Conservation (phyloP, 2,797 vertebrate genomes). For the Prunella strophiata region DNA sequence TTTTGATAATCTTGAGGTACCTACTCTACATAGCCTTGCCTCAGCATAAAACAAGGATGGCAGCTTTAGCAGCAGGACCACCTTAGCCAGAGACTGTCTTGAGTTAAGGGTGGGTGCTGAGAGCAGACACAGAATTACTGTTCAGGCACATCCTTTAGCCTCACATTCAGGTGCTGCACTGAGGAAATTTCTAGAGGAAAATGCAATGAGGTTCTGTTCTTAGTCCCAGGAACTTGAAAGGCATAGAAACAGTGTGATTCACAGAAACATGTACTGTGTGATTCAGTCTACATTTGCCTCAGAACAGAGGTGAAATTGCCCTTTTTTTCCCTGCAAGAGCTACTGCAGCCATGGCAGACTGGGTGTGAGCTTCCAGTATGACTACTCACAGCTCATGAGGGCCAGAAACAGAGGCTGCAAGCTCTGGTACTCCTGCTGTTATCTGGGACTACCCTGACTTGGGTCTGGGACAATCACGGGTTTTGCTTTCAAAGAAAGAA, state of each 20-base stretch:
- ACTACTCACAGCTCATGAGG: background rate
- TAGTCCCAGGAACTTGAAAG: background rate
- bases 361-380: background rate
- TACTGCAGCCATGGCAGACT: background rate
- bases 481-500: background rate
- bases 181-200: background rate
- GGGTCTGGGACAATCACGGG: background rate
- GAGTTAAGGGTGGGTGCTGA: background rate
- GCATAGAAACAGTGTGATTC: background rate
- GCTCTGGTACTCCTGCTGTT: background rate
- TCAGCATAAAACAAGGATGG: background rate
- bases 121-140: background rate
- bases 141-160: background rate
- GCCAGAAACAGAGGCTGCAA: background rate
- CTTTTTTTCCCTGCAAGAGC: background rate
- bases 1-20: background rate
- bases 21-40: background rate
- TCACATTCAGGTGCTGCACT: background rate
- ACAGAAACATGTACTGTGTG: background rate
- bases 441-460: background rate
- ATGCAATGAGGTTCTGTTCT: accelerated
- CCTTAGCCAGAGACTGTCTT: background rate
- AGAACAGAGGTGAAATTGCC: background rate
- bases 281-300: background rate
- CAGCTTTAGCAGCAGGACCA: background rate